Base-by-base conservation (phyloP, 2,888 invertebrate species). In the Teinopalpus imperialis region DNA sequence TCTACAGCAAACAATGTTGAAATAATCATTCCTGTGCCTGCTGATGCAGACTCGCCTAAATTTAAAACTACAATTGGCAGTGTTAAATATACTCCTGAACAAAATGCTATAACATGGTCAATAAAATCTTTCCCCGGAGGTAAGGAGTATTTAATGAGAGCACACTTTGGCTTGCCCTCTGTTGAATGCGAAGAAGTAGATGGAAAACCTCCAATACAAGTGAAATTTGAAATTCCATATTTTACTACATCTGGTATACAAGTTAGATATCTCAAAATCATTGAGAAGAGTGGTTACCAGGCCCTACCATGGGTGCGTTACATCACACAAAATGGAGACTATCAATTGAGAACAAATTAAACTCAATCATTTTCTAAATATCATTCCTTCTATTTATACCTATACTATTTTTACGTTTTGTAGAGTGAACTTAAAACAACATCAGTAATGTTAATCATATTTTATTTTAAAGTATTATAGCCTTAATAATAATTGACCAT, bases 261-360 rank as follows among this genome's bases (percentile, higher is more conserved):
- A 91, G 97, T 97, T 51, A 92, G 98, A 43, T 98, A 98, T 73
- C 88, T 98, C 71, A 98, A 98, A 85, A 99, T 99, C 63, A 99
- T 99, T 65, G 99, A 99, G 73, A 99, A 99, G 86, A 98, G 98
- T 79, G 99, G 99, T 0, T 99, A 99, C 78, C 99, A 99, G 82
- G 99, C 99, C 0, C 77, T 99, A 52, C 99, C 99, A 0, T 99
- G 99, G 99, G 99, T 99, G 2, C 91, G 99, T n/a, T 99, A 99
- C 76, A 99, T 99, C 55, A 99, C 99, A 26, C 98, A 99, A 77
- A 99, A 99, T 77, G 99, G 99, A 39, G 99, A 99, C 80, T 99
- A 99, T 77, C 98, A 99, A 74, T 89, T 99, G 56, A 92, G 99
- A 81, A 99, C 97, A 57, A 97, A 96, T 85, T 97, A 90, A 53